Percentiles rank a stretch among this genome's conserved stretches.
Evolutionary conservation across 1,140 invertebrate species (phyloP).

Genomic region (Bombyx mandarina): DNA sequence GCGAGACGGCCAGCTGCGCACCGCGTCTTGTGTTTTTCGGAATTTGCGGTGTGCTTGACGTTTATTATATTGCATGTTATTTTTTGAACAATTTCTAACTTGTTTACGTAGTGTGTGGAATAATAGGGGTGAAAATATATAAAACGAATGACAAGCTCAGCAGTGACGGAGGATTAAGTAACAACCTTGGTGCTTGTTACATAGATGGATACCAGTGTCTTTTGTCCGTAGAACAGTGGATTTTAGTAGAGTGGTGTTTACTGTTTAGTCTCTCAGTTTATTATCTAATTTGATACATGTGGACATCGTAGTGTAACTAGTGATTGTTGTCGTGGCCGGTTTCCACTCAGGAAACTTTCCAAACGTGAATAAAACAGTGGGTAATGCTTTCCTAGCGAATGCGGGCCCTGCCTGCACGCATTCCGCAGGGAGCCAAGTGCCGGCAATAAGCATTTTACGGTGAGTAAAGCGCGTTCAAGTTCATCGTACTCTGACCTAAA

Average conservation of each 20-base stretch:
- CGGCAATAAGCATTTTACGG: constrained; percentile 68
- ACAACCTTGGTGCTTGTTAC: constrained; percentile 30
- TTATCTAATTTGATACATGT: constrained; percentile 48
- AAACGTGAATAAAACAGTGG: constrained; percentile 67
- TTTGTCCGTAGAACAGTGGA: constrained; percentile 59
- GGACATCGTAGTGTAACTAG: constrained; percentile 57
- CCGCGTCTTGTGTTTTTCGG: constrained; percentile 62
- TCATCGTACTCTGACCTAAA: constrained; percentile 68
- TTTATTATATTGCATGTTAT: constrained; percentile 45
- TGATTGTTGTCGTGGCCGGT: constrained; percentile 69
- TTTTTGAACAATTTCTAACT: constrained; percentile 25
- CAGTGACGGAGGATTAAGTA: constrained; percentile 22
- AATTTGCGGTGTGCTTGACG: constrained; percentile 58
- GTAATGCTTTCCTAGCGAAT: constrained; percentile 68
- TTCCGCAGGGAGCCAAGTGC: constrained; percentile 66
- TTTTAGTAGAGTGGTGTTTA: constrained; percentile 56
- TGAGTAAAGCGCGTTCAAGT: constrained; percentile 63
- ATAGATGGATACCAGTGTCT: constrained; percentile 60
- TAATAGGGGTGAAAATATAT: constrained; percentile 5
- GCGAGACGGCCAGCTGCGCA: constrained; percentile 52
- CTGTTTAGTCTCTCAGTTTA: constrained; percentile 42
- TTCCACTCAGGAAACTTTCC: constrained; percentile 66
- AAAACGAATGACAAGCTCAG: constrained; percentile 24
- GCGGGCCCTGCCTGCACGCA: constrained; percentile 61
- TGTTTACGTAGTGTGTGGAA: constrained; percentile 37